A percentile compares a stretch with the other conserved stretches of the same genome.
phyloP scores from a whole-genome alignment of 2,888 invertebrate genomes.

The Pristionchus entomophagus region DNA sequence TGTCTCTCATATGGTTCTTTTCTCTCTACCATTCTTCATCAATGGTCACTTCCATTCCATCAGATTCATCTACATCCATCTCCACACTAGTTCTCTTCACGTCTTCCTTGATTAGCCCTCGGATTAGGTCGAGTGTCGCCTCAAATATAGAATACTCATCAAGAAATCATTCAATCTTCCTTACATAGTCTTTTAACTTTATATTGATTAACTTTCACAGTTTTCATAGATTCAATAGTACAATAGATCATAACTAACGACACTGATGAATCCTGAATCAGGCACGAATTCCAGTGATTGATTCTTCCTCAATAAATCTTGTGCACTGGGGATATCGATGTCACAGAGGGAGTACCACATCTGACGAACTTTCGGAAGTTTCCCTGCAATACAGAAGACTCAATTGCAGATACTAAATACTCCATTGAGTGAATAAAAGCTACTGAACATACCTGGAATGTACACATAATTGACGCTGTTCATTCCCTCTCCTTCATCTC shows the following conservation, averaged over 20 bases:
- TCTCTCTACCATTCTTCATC: constrained; percentile 53
- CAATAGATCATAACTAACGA: constrained; percentile 48
- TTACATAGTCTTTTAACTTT: too few species aligned
- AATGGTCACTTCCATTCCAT: constrained; percentile 1
- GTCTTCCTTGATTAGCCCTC: constrained; percentile 69
- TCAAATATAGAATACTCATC: background rate
- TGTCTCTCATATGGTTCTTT: background rate
- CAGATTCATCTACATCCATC: constrained; percentile 51
- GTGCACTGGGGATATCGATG: constrained; percentile 72
- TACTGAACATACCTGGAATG: constrained; percentile 55
- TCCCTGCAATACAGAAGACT: constrained; percentile 49
- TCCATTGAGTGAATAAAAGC: background rate
- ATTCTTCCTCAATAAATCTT: constrained; percentile 49
- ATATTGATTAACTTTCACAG: too few species aligned
- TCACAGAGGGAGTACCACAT: constrained; percentile 79
- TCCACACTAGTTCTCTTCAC: constrained; percentile 60
- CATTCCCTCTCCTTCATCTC: constrained; percentile 35
- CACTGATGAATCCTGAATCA: constrained; percentile 65
- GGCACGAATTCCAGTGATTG: constrained; percentile 46
- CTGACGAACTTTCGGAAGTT: constrained; percentile 77
- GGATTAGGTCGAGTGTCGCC: constrained; percentile 53
- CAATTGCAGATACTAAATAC: too few species aligned
- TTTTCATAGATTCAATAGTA: too few species aligned
- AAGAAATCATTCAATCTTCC: background rate
- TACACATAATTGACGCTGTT: constrained; percentile 60